phyloP scores from a whole-genome alignment of 2,113 vertebrate genomes.

The Gulo gulo region DNA sequence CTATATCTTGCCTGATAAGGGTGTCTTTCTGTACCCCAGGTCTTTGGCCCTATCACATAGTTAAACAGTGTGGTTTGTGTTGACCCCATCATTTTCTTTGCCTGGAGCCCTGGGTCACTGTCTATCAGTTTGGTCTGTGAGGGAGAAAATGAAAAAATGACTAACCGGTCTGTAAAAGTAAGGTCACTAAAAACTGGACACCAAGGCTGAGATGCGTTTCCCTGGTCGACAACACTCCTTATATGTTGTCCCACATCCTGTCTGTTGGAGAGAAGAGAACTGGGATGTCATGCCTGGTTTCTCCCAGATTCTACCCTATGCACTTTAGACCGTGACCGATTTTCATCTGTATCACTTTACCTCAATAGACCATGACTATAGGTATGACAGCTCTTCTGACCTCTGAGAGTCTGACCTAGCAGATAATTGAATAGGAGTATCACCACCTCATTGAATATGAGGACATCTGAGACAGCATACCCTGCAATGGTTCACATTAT shows the following conservation, averaged over 20 bases:
- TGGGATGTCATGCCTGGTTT: background rate
- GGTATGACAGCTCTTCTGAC: background rate
- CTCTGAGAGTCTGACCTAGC: background rate
- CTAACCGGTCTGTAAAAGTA: background rate
- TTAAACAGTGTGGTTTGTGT: background rate
- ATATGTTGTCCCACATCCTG: background rate
- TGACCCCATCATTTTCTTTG: background rate
- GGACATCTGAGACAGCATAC: no score
- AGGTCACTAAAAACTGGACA: background rate
- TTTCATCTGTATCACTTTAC: background rate
- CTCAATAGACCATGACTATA: fast-evolving
- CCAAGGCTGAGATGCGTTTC: background rate
- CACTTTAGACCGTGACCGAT: background rate
- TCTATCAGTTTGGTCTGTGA: background rate
- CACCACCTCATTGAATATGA: no score
- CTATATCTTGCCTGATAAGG: background rate
- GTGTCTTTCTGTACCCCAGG: background rate
- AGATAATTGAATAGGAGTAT: background rate
- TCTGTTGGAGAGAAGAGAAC: background rate
- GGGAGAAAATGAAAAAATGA: background rate
- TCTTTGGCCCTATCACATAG: background rate
- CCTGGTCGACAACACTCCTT: fast-evolving
- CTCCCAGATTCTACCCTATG: background rate
- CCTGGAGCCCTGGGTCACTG: background rate
- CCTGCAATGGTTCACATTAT: fast-evolving